These are phyloP conservation scores for Muscina levida DNA, from an alignment of 2,888 invertebrate genomes.

Conservation along the genomic window DNA sequence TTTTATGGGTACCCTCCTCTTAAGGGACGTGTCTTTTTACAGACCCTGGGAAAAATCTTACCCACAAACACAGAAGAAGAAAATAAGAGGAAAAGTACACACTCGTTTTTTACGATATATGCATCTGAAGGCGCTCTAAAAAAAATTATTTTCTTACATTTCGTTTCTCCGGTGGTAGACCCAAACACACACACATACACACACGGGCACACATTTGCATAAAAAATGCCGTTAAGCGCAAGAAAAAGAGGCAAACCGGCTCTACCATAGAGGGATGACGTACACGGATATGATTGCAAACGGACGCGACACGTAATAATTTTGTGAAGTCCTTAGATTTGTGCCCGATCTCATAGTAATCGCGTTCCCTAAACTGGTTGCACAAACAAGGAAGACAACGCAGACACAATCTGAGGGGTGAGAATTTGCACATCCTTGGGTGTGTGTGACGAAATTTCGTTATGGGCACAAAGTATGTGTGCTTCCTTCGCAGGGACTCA, in stretches of 20 bases:
- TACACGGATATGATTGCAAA: conserved; percentile 62
- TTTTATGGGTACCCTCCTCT: conserved; percentile 64
- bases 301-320: conserved; percentile 69
- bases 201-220: conserved; percentile 73
- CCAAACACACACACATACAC: conserved; percentile 23
- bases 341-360: conserved; percentile 52
- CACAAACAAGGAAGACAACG: conserved; percentile 34
- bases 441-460: conserved; percentile 46
- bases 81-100: conserved; percentile 51
- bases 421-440: conserved; percentile 54
- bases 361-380: conserved; percentile 39
- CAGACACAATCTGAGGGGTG: conserved; percentile 66
- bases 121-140: conserved; percentile 66
- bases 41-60: conserved; percentile 78
- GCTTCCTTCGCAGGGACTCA: conserved; percentile 51
- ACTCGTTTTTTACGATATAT: conserved; percentile 68
- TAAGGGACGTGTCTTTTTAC: conserved; percentile 57
- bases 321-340: conserved; percentile 61
- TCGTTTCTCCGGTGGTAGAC: conserved; percentile 54
- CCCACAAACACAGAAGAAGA: conserved; percentile 71
- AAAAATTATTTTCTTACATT: conserved; percentile 59
- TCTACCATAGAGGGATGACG: conserved; percentile 69
- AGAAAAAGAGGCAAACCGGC: conserved; percentile 41
- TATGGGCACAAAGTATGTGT: conserved; percentile 38
- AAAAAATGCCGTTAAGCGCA: conserved; percentile 78